Percentiles rank a stretch among this genome's conserved stretches.
Conservation (phyloP, 2,797 vertebrate genomes). For the Etheostoma perlongum region DNA sequence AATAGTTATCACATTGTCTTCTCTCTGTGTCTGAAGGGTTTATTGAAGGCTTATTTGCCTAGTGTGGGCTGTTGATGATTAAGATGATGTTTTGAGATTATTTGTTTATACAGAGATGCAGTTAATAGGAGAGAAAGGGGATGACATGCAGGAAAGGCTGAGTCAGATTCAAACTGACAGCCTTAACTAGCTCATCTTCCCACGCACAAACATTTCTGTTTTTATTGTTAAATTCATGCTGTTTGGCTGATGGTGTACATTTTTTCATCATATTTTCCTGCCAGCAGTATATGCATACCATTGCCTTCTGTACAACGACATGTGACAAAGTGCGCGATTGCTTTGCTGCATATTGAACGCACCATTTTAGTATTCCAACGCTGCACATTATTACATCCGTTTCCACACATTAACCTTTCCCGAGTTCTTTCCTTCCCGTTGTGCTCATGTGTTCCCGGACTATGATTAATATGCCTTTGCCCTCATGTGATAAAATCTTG, state of each 20-base stretch:
- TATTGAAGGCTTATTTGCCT: constrained; percentile 39
- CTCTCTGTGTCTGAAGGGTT: constrained; percentile 23
- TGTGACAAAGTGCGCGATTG: constrained; percentile 69
- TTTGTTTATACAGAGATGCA: constrained; percentile 33
- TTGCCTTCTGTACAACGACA: constrained; percentile 59
- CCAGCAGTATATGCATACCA: constrained; percentile 17
- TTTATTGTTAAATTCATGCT: constrained; percentile 67
- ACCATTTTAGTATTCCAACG: constrained; percentile 67
- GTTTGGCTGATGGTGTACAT: constrained; percentile 63
- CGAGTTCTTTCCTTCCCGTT: constrained; percentile 60
- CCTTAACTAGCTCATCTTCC: constrained; percentile 66
- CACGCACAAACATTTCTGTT: constrained; percentile 64
- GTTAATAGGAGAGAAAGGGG: constrained; percentile 36
- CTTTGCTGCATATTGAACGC: constrained; percentile 63
- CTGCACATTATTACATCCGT: constrained; percentile 67
- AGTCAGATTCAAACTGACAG: constrained; percentile 71
- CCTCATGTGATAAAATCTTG: constrained; percentile 79
- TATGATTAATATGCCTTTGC: constrained; percentile 80
- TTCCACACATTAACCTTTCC: constrained; percentile 81
- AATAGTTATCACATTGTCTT: constrained; percentile 39
- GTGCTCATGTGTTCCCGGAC: constrained; percentile 59
- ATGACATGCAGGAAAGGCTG: constrained; percentile 51
- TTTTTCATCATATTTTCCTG: constrained; percentile 47
- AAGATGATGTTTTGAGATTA: constrained; percentile 48
- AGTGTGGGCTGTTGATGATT: constrained; percentile 50